Conservation (phyloP, 2,113 vertebrate genomes). For the Hypanus sabinus region DNA sequence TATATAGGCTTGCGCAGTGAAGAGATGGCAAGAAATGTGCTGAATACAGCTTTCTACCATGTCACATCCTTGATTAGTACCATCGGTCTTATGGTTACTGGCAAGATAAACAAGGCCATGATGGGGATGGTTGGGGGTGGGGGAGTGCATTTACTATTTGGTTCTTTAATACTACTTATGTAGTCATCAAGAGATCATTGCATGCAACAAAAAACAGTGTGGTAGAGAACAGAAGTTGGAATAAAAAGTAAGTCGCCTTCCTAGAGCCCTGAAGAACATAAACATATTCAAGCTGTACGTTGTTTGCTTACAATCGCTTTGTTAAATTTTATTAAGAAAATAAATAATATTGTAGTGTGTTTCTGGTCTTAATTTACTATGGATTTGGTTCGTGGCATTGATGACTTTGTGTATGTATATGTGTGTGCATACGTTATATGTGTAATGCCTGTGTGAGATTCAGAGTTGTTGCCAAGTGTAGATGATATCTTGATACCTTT, state of each 20-base stretch:
- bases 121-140: neutral
- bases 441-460: neutral
- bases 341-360: conserved; percentile 20
- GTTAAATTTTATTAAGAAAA: conserved; percentile 36
- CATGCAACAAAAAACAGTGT: conserved; percentile 6
- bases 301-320: conserved; percentile 28
- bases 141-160: neutral
- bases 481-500: neutral
- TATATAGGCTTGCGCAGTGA: conserved; percentile 33
- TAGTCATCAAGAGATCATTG: neutral
- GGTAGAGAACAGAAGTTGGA: neutral
- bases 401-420: neutral
- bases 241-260: neutral
- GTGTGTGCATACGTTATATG: neutral
- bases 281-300: conserved; percentile 25
- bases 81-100: conserved; percentile 1
- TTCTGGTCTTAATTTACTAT: conserved; percentile 14
- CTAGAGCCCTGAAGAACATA: conserved; percentile 18
- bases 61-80: neutral
- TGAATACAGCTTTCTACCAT: conserved; percentile 31
- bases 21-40: conserved; percentile 16
- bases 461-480: neutral
- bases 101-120: neutral
- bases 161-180: neutral
- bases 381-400: neutral